Evolutionary conservation across 2,888 invertebrate species (phyloP), one percentile per base, ranked within the genome.

Genomic region (Xestia ashworthii): DNA sequence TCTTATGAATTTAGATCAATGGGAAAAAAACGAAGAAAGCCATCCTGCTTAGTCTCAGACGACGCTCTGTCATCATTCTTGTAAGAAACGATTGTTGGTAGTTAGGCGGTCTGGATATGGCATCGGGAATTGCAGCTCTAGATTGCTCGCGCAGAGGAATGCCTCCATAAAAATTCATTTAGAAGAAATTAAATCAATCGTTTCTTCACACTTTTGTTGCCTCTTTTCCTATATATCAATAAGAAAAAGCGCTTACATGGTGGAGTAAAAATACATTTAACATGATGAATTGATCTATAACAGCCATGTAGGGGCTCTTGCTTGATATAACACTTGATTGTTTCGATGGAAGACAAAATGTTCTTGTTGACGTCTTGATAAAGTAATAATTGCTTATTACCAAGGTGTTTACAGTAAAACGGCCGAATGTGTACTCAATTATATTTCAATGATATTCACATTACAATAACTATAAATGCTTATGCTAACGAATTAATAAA

Each of bases 1-100:
- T 92, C 93, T 92, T 92, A 94, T 95, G 95, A 95, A 95, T 95
- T 95, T 94, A 94, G 95, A 94, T 94, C 95, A 94, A 92, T 91
- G 88, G 85, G 76, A 84, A 91, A 93, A 93, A 94, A 93, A 92
- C 87, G 88, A 92, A 89, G 89, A 92, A 87, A 90, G 86, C 85
- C 89, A 92, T 92, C 91, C 91, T 92, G 92, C 89, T 93, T 86
- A 85, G 87, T 87, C 87, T 80, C 81, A 80, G 85, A 87, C 88
- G 84, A 75, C 78, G 78, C 82, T 88, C 82, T 88, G 87, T 83
- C 87, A 87, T 85, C 82, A 86, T 88, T 90, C 87, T 87, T 87
- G 82, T 84, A 84, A 76, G 82, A 88, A 88, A 89, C 86, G 78
- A 89, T 88, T 86, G 82, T 87, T 78, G 85, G 82, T 82, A 81